phyloP scores from a whole-genome alignment of 2,888 invertebrate genomes.

The Stegophylla sp. region DNA sequence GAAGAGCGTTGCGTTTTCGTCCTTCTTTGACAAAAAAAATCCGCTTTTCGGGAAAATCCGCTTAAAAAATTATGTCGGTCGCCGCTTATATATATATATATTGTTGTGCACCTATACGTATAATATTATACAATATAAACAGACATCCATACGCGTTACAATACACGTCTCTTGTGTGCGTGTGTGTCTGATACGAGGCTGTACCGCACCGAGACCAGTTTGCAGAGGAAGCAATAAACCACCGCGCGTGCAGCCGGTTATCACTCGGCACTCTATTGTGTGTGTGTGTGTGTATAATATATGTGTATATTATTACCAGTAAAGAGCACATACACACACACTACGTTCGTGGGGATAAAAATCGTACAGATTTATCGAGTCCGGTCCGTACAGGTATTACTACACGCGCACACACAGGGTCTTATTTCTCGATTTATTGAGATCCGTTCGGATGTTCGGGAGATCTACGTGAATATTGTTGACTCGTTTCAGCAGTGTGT shows the following conservation, averaged over 20 bases:
- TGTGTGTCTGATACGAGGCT: constrained; percentile 24
- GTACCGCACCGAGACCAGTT: constrained; percentile 40
- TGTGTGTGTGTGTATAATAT: not conserved
- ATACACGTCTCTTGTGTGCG: not conserved
- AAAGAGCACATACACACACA: not conserved
- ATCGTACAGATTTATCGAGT: constrained; percentile 55
- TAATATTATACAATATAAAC: no score
- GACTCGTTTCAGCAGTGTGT: no score
- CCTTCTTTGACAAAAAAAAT: constrained; percentile 9
- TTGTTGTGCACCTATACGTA: not conserved
- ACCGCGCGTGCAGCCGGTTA: constrained; percentile 58
- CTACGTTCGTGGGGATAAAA: constrained; percentile 51
- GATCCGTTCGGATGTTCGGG: constrained; percentile 21
- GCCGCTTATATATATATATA: not conserved
- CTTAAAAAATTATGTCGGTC: constrained; percentile 36
- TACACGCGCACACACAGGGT: not conserved
- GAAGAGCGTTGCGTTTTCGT: not conserved
- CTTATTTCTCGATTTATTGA: constrained; percentile 52
- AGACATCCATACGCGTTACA: not conserved
- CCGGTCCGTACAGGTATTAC: not conserved
- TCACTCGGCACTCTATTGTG: constrained; percentile 50
- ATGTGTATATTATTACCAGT: constrained; percentile 5
- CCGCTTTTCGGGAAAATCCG: constrained; percentile 32
- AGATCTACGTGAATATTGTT: not conserved
- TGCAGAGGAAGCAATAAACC: constrained; percentile 58